A percentile compares a stretch with the other conserved stretches of the same genome.
These are phyloP conservation scores for Nematopogon swammerdamellus DNA, from an alignment of 2,888 invertebrate species.

Conservation along the genomic window DNA sequence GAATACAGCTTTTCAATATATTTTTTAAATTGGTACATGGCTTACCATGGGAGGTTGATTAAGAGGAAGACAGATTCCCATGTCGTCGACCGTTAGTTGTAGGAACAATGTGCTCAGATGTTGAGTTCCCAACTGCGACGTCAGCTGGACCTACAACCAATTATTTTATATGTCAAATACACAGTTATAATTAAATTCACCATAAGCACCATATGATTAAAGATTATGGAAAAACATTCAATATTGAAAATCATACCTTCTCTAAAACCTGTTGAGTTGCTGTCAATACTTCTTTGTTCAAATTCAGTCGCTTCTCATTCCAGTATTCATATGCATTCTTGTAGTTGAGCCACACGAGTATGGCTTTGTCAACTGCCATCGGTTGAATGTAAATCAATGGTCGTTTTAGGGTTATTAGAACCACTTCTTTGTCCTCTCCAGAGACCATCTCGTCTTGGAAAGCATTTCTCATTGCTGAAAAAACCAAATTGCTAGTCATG, in stretches of 20 bases:
- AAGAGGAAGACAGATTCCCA: conserved; percentile 92
- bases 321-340: conserved; percentile 99
- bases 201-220: no score
- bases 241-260: conserved; percentile 22
- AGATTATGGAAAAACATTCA: no score
- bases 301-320: conserved; percentile 91
- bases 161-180: not conserved
- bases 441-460: conserved; percentile 90
- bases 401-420: conserved; percentile 85
- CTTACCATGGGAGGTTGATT: conserved; percentile 73
- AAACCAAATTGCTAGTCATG: no score
- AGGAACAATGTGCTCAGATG: conserved; percentile 88
- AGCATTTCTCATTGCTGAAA: conserved; percentile 65
- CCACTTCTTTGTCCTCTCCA: conserved; percentile 79
- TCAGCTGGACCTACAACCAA: conserved; percentile 61
- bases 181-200: no score
- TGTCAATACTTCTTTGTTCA: conserved; percentile 83
- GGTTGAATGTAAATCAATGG: conserved; percentile 97
- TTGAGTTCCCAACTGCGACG: conserved; percentile 72
- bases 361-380: conserved; percentile 95
- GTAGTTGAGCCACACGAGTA: conserved; percentile 98
- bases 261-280: conserved; percentile 67
- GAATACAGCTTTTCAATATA: no score
- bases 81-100: conserved; percentile 93
- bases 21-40: no score